Evolutionary conservation across 2,888 invertebrate genomes (phyloP), one percentile per base, ranked within the genome.

Genomic region (Ptychoptera contaminata): DNA sequence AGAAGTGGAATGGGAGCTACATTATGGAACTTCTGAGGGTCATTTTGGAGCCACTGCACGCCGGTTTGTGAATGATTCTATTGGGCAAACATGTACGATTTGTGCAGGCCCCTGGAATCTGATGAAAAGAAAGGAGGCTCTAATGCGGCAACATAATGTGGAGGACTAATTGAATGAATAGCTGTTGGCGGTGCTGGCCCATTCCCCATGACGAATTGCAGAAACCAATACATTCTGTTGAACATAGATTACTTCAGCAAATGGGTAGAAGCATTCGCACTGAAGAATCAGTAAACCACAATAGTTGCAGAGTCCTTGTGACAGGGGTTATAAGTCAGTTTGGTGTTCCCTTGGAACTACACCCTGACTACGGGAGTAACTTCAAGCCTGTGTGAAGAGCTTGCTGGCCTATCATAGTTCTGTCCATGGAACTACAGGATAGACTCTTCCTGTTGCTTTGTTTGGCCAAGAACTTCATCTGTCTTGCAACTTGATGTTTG

Each of bases 31-130:
- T 7, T 40, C 52, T 1, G 53, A 53, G 12, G 54, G 53, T n/a
- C 54, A 56, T 45, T 52, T 56, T 11, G 54, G 56, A 8, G 40
- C 54, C 51, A 53, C 15, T 54, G 53, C 36, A 56, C 54, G 1
- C 37, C 54, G 40, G 47, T 54, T 44, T 46, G 40, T 29, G 53
- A 50, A 49, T 50, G 37, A 35, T 58, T 52, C 39, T 55, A 54
- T 29, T 56, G 50, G 50, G 39, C 48, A 11, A 11, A 40, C 29
- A 7, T 30, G 30, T 30, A 9, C 6, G 6, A 30, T 9, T 9
- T 53, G 54, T 45, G 41, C 49, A 6, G 41, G 50, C 8, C 48
- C 45, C n/a, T 51, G 52, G 11, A 52, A 52, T 8, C 52, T 49
- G 0, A 30, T 35, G 16, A 23, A 12, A 1, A 49, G 40, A 47